phyloP scores from a whole-genome alignment of 2,113 vertebrate species.

The Sula dactylatra region DNA sequence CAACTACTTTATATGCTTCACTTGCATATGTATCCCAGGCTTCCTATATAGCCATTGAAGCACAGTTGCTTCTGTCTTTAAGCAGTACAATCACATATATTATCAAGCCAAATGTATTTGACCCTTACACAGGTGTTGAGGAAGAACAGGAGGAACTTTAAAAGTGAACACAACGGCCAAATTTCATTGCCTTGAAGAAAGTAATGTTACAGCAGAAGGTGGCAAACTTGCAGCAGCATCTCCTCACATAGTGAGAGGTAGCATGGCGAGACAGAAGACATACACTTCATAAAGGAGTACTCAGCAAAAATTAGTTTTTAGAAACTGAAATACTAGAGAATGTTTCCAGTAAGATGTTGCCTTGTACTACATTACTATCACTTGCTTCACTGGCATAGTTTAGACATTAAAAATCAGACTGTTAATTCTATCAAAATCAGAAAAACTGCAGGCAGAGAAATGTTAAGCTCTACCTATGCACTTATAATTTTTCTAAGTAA shows the following conservation, averaged over 20 bases:
- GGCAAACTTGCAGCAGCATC: not conserved
- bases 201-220: not conserved
- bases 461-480: not conserved
- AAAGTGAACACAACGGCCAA: not conserved
- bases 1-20: not conserved
- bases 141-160: not conserved
- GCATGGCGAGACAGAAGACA: not conserved
- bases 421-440: not conserved
- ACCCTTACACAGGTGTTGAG: not conserved
- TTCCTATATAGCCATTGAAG: not conserved
- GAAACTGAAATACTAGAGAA: not conserved
- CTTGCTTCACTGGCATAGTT: not conserved
- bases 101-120: not conserved
- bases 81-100: not conserved
- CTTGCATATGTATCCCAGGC: not conserved
- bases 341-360: not conserved
- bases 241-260: not conserved
- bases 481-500: not conserved
- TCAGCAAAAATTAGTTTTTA: not conserved
- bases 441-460: not conserved
- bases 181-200: not conserved
- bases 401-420: not conserved
- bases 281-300: not conserved
- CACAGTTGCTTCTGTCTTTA: not conserved
- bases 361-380: not conserved